Percentiles rank a stretch among this genome's conserved stretches.
These are phyloP conservation scores for Artibeus lituratus DNA, from an alignment of 2,797 vertebrate species.

Conservation along the genomic window DNA sequence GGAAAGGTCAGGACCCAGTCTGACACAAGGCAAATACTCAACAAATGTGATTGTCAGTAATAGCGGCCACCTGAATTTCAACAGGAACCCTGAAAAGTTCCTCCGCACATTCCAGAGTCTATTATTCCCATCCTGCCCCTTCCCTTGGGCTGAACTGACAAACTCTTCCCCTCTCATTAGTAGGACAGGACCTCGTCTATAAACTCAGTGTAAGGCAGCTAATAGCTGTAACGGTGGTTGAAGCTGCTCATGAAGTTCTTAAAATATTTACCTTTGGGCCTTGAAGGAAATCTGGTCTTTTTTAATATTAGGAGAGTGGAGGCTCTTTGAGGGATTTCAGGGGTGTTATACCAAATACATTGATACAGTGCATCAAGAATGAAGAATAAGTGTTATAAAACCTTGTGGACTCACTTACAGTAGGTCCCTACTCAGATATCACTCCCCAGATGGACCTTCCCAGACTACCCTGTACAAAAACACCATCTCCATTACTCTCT, in stretches of 20 bases:
- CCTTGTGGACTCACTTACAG: not conserved
- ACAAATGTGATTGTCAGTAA: not conserved
- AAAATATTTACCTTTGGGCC: not conserved
- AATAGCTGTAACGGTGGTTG: not conserved
- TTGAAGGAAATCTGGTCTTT: slow-evolving; percentile 5
- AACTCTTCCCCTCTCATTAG: not conserved
- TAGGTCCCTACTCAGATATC: not conserved
- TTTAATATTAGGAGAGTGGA: not conserved
- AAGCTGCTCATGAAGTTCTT: not conserved
- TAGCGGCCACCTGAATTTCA: not conserved
- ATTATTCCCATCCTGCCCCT: not conserved
- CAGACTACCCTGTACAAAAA: not conserved
- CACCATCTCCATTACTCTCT: not conserved
- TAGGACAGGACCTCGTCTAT: not conserved
- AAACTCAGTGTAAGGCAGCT: not conserved
- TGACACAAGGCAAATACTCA: not conserved
- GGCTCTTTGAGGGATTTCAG: not conserved
- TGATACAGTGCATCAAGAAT: not conserved
- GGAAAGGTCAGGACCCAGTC: not conserved
- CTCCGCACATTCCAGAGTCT: not conserved
- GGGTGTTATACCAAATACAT: not conserved
- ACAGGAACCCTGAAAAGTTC: not conserved
- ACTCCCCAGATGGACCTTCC: not conserved
- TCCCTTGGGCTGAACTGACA: not conserved
- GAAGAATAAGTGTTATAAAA: not conserved